Evolutionary conservation across 2,797 vertebrate species (phyloP).

Genomic region (Eulemur rubriventer): DNA sequence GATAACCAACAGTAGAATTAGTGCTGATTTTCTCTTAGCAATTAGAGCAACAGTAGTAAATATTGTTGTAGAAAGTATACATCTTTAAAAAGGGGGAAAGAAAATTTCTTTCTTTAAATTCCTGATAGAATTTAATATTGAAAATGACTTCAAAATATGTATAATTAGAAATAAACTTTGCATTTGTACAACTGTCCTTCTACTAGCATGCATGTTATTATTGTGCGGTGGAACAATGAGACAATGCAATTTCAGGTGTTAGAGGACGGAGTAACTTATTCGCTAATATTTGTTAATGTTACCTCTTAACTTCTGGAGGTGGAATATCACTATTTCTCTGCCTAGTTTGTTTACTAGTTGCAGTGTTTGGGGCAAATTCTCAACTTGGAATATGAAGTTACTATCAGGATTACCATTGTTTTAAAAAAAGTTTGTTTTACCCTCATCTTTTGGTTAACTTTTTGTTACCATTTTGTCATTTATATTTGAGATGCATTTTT

Average conservation of each 20-base stretch:
- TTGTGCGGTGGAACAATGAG: background rate
- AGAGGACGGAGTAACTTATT: background rate
- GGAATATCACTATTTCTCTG: background rate
- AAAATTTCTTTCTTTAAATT: background rate
- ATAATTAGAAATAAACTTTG: background rate
- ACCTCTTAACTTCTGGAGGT: background rate
- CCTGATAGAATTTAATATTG: slow-evolving; percentile 1
- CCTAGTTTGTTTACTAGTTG: background rate
- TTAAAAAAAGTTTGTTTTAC: background rate
- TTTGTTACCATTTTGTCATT: background rate
- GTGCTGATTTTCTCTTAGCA: background rate
- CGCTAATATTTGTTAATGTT: background rate
- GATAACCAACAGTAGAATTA: slow-evolving; percentile 19
- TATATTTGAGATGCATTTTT: background rate
- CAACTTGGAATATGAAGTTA: background rate
- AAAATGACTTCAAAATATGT: background rate
- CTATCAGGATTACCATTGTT: background rate
- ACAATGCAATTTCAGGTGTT: background rate
- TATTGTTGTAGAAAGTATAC: slow-evolving; percentile 25
- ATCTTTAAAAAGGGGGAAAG: background rate
- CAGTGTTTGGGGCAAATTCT: background rate
- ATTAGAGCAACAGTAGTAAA: background rate
- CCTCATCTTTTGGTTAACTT: background rate
- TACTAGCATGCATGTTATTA: too few relatives aligned
- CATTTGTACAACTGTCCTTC: background rate